These are phyloP conservation scores for Lucilia sericata DNA, from an alignment of 1,140 invertebrate genomes.

Conservation along the genomic window DNA sequence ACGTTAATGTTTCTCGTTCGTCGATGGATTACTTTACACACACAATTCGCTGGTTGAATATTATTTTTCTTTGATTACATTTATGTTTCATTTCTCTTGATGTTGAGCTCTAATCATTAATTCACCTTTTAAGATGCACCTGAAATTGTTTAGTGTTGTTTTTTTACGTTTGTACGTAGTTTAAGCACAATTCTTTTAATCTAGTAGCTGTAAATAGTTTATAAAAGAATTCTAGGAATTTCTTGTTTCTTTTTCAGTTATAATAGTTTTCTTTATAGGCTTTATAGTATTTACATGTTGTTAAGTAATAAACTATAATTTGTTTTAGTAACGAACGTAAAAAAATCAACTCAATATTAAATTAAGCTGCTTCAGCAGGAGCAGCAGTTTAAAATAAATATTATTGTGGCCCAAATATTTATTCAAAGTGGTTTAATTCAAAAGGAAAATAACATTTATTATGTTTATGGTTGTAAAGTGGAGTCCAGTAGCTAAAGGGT, in stretches of 20 bases:
- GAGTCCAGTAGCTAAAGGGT: background rate
- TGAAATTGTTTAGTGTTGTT: background rate
- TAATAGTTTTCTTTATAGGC: background rate
- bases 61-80: too few species aligned
- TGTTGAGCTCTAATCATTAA: background rate
- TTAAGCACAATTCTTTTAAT: background rate
- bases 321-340: background rate
- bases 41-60: too few species aligned
- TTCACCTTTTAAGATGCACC: background rate
- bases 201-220: slow-evolving; percentile 11
- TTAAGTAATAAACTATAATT: slow-evolving; percentile 13
- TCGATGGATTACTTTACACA: background rate
- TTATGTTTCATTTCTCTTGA: background rate
- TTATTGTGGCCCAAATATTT: background rate
- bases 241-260: background rate
- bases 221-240: background rate
- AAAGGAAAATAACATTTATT: background rate
- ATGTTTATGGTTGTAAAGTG: background rate
- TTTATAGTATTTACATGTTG: slow-evolving; percentile 1
- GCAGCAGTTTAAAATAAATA: background rate
- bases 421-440: background rate
- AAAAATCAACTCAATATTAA: background rate
- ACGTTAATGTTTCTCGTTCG: background rate
- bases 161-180: too few species aligned
- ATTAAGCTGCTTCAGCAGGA: background rate